Percentiles rank a stretch among this genome's conserved stretches.
Conservation (phyloP, 2,888 invertebrate species). For the Tetropium fuscum region DNA sequence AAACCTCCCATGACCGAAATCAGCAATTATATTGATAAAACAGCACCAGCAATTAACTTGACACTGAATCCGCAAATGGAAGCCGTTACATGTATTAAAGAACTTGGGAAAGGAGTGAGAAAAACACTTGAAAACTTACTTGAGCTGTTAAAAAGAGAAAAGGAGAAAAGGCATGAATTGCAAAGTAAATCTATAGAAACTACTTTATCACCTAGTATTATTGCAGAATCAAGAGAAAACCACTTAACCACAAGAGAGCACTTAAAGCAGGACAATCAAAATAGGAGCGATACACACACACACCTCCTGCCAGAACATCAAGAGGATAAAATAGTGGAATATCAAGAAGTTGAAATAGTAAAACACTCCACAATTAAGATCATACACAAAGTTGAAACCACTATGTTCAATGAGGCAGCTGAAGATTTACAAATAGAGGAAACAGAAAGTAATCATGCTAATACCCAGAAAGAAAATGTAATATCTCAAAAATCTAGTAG, state of each 20-base stretch:
- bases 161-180: slow-evolving; percentile 18
- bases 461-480: too few species aligned
- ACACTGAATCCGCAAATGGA: not conserved
- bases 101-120: slow-evolving; percentile 32
- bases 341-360: too few species aligned
- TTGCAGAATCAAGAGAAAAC: slow-evolving; percentile 15
- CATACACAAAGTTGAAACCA: too few species aligned
- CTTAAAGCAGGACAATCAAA: not conserved
- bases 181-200: slow-evolving; percentile 22
- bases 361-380: too few species aligned
- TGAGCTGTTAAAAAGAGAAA: slow-evolving; percentile 44
- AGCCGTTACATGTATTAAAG: slow-evolving; percentile 3
- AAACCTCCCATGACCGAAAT: slow-evolving; percentile 14
- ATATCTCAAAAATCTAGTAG: too few species aligned
- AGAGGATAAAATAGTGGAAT: too few species aligned
- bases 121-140: slow-evolving; percentile 46
- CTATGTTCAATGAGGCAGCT: too few species aligned
- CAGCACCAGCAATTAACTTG: not conserved
- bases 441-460: too few species aligned
- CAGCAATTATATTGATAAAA: slow-evolving; percentile 1
- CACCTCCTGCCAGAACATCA: too few species aligned
- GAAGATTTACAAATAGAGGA: too few species aligned
- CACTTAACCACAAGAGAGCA: not conserved
- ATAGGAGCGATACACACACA: too few species aligned
- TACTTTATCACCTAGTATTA: slow-evolving; percentile 19